Conservation (phyloP, 2,888 invertebrate genomes). For the Lycophotia porphyrea region DNA sequence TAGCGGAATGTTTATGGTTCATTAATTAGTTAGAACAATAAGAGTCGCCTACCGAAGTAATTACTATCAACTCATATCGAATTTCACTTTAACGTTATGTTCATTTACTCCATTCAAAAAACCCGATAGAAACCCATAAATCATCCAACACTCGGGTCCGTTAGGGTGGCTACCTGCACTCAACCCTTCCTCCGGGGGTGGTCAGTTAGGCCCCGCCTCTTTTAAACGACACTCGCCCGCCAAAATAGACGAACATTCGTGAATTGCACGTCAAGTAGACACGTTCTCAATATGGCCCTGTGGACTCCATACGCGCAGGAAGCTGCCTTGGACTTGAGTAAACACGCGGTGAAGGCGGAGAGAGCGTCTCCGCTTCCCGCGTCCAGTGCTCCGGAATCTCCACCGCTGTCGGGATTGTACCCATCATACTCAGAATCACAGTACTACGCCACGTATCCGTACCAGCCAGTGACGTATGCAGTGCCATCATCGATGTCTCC, state of each 20-base stretch:
- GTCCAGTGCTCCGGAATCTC: slow-evolving; percentile 55
- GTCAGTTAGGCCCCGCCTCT: slow-evolving; percentile 71
- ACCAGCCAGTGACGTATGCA: slow-evolving; percentile 65
- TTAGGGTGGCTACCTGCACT: slow-evolving; percentile 56
- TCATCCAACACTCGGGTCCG: slow-evolving; percentile 44
- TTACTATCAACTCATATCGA: slow-evolving; percentile 13
- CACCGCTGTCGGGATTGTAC: slow-evolving; percentile 54
- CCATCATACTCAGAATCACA: slow-evolving; percentile 63
- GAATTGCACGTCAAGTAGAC: slow-evolving; percentile 62
- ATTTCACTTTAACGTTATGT: slow-evolving; percentile 20
- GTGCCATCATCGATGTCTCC: slow-evolving; percentile 77
- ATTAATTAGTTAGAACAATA: slow-evolving; percentile 6
- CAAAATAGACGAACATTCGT: slow-evolving; percentile 64
- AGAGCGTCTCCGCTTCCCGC: slow-evolving; percentile 66
- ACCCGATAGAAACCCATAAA: slow-evolving; percentile 31
- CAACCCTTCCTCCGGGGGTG: slow-evolving; percentile 64
- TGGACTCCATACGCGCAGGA: slow-evolving; percentile 85
- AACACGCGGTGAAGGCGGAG: slow-evolving; percentile 71
- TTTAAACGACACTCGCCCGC: slow-evolving; percentile 53
- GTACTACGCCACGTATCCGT: slow-evolving; percentile 68
- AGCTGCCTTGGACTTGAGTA: slow-evolving; percentile 80
- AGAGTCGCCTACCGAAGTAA: slow-evolving; percentile 12
- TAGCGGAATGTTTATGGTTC: slow-evolving; percentile 22
- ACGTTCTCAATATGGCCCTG: slow-evolving; percentile 76
- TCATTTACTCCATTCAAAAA: slow-evolving; percentile 35